Evolutionary conservation across 1,140 invertebrate genomes (phyloP).

Genomic region (Streblospio benedicti): DNA sequence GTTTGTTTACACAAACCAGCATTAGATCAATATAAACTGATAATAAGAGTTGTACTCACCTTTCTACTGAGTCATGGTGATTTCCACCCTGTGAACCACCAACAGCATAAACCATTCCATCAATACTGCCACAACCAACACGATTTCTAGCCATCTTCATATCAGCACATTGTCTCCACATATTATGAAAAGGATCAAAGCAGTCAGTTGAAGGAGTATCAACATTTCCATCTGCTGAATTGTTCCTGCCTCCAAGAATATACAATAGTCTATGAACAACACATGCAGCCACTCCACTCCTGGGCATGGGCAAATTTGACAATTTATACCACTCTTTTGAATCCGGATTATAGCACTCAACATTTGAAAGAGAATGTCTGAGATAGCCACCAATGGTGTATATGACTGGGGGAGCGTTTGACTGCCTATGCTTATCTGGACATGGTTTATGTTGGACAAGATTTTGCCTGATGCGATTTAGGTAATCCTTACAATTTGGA

Average conservation of each 20-base stretch:
- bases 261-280: constrained; percentile 68
- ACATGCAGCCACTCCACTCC: constrained; percentile 65
- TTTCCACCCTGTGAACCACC: constrained; percentile 74
- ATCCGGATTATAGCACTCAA: constrained; percentile 79
- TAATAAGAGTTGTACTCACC: too few relatives aligned
- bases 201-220: constrained; percentile 65
- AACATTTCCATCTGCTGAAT: constrained; percentile 66
- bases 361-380: constrained; percentile 69
- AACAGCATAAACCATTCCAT: constrained; percentile 79
- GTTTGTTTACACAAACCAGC: too few relatives aligned
- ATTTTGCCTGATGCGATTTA: constrained; percentile 78
- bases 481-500: constrained; percentile 77
- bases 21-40: too few relatives aligned
- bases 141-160: constrained; percentile 77
- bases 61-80: constrained; percentile 81
- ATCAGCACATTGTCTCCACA: constrained; percentile 43
- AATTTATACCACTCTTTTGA: constrained; percentile 73
- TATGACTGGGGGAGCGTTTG: constrained; percentile 55
- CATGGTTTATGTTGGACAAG: constrained; percentile 37
- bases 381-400: constrained; percentile 84
- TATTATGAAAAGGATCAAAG: constrained; percentile 67
- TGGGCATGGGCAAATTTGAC: constrained; percentile 66
- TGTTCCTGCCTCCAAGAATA: constrained; percentile 82
- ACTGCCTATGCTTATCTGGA: constrained; percentile 34
- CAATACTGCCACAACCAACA: constrained; percentile 83